Evolutionary conservation across 2,888 invertebrate genomes (phyloP).

Genomic region (Stenchaetothrips biformis): DNA sequence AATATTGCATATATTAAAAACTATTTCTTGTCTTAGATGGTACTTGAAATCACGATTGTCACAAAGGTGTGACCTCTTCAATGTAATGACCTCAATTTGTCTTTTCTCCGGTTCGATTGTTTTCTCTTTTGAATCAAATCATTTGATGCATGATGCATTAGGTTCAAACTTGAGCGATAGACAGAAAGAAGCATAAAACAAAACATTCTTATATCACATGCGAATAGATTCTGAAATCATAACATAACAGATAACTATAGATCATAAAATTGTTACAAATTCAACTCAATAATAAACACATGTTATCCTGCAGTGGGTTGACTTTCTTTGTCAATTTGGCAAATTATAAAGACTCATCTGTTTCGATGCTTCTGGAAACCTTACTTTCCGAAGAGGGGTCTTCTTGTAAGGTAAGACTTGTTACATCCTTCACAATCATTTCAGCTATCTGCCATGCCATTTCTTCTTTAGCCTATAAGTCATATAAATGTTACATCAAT

Average conservation of each 20-base stretch:
- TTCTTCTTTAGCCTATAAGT: constrained; percentile 72
- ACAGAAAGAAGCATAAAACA: neutral
- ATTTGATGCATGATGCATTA: too few relatives aligned
- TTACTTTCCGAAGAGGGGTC: neutral
- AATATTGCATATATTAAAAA: neutral
- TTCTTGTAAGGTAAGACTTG: constrained; percentile 61
- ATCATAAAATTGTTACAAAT: neutral
- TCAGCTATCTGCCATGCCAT: constrained; percentile 96
- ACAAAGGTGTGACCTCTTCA: too few relatives aligned
- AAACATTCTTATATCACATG: neutral
- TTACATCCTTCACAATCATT: constrained; percentile 94
- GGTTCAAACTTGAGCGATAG: neutral
- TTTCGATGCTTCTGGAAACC: neutral
- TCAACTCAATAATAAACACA: neutral
- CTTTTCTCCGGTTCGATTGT: neutral
- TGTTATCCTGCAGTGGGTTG: neutral
- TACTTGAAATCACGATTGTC: neutral
- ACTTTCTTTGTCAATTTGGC: neutral
- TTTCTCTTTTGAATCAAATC: neutral
- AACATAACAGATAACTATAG: neutral
- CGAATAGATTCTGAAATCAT: neutral
- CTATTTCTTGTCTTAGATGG: neutral
- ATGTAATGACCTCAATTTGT: neutral
- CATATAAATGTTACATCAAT: constrained; percentile 21
- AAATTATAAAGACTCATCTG: neutral